Evolutionary conservation across 1,140 invertebrate species (phyloP).

Genomic region (Nymphalis io): DNA sequence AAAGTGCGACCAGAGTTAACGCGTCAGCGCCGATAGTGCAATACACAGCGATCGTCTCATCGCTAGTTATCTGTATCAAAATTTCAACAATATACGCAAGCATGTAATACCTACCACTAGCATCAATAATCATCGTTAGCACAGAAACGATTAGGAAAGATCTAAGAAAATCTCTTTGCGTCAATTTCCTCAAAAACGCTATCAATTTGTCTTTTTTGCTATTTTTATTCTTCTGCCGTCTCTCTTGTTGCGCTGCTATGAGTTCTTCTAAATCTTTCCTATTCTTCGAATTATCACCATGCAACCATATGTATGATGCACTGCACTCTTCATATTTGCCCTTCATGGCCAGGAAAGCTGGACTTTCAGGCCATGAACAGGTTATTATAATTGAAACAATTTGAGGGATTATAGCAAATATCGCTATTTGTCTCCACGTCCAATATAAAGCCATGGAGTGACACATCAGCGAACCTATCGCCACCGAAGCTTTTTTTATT

Average conservation of each 20-base stretch:
- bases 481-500: constrained; percentile 42
- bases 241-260: constrained; percentile 39
- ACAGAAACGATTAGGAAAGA: constrained; percentile 45
- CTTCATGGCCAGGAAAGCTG: constrained; percentile 47
- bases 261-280: constrained; percentile 37
- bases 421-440: constrained; percentile 48
- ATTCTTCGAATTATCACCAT: constrained; percentile 34
- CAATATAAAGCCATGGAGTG: constrained; percentile 40
- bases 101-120: constrained; percentile 49
- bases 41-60: constrained; percentile 45
- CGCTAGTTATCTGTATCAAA: constrained; percentile 44
- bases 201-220: constrained; percentile 8
- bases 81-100: constrained; percentile 50
- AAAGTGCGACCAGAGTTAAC: constrained; percentile 42
- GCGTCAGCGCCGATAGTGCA: constrained; percentile 46
- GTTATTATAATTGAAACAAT: constrained; percentile 39
- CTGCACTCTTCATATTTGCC: constrained; percentile 42
- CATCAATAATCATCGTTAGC: constrained; percentile 44
- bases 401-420: constrained; percentile 31
- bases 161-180: constrained; percentile 46
- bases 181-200: constrained; percentile 15
- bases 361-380: constrained; percentile 50
- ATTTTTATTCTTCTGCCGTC: constrained; percentile 16
- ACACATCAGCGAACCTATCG: constrained; percentile 42
- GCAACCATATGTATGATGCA: constrained; percentile 35